Base-by-base conservation (phyloP, 30 jellyfish, hydroid and myxozoan species). In the Aurelia coerulea region DNA sequence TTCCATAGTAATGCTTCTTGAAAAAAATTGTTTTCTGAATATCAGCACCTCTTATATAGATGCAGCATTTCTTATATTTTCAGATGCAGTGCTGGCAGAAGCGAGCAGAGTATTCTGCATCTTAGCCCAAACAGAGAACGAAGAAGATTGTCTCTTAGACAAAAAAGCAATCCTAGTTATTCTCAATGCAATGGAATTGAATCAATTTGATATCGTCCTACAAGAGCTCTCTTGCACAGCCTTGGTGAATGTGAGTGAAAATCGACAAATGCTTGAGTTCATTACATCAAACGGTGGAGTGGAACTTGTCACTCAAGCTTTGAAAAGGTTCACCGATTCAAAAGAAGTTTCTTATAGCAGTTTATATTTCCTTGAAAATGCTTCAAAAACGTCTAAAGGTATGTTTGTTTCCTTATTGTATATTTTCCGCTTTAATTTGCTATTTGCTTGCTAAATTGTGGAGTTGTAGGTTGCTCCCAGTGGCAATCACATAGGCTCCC, bases 171-270 rank as follows among this genome's bases (percentile, higher is more conserved):
- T 83, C 35, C 33, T 54, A 15, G 35, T 67, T 62, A 59, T 83
- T 11, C 63, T 83, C 14, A 62, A 59, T 18, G 80, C 92, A 17
- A 58, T 83, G 86, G 79, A 73, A 54, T 0, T 52, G 58, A 73
- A 83, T 62, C 39, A 59, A 58, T 54, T 34, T 72, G 92, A 83
- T 72, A 10, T 83, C 46, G 80, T 32, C 12, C 65, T 83, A 17
- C 74, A 83, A 32, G 86, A 69, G 76, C 59, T 72, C 23, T 32
- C 81, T 32, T 83, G 92, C 80, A 75, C 33, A 19, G 92, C 86
- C 37, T 51, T 65, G 10, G 80, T 80, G 5, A 68, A 39, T 53
- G 56, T 83, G 17, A 69, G 92, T 75, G 85, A 68, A 49, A 77
- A 83, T 64, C 51, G 42, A 31, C 54, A 83, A 42, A 62, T 23